Base-by-base conservation (phyloP, 2,797 vertebrate genomes). In the Pantherophis alleghaniensis region DNA sequence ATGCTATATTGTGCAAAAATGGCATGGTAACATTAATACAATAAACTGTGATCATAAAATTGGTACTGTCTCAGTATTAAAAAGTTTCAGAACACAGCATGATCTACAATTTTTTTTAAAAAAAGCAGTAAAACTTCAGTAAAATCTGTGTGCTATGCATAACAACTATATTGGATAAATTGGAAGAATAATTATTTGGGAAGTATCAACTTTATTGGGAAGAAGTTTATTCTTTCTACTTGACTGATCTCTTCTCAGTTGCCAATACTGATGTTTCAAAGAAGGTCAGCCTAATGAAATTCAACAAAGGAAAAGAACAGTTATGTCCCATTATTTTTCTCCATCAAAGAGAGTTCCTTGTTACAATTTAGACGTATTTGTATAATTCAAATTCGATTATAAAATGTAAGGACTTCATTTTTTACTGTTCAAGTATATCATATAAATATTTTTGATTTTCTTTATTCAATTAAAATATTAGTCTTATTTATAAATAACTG, bases 1-100 rank as follows among this genome's bases (percentile, higher is more conserved):
- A 94, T 93, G 94, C 89, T 96, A 32, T 16, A 56, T 90, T 95
- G 91, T 93, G 92, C 94, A 96, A 96, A 96, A 91, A 87, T 92
- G 96, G 92, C 96, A 96, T 94, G 91, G 94, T 96, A 96, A 94
- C 96, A 95, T 97, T 97, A 97, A 97, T 96, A 96, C 69, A 93
- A 57, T 89, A 61, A 96, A 97, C 88, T 90, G 89, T 47, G 86
- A 93, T 42, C 90, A 96, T 96, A 97, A 97, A 97, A 95, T 90
- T 95, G 92, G 87, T 92, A 95, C 89, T 94, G 69, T 88, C 94
- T 93, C 93, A 92, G 94, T 89, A 95, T 94, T 94, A 96, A 96
- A 96, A 96, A 92, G 53, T 93, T 94, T 88, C 3, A 12, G 2
- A 94, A 92, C 74, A 89, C 69, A 89, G 59, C 47, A 51, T 79